Evolutionary conservation across 2,113 vertebrate species (phyloP).

Genomic region (Carlito syrichta): DNA sequence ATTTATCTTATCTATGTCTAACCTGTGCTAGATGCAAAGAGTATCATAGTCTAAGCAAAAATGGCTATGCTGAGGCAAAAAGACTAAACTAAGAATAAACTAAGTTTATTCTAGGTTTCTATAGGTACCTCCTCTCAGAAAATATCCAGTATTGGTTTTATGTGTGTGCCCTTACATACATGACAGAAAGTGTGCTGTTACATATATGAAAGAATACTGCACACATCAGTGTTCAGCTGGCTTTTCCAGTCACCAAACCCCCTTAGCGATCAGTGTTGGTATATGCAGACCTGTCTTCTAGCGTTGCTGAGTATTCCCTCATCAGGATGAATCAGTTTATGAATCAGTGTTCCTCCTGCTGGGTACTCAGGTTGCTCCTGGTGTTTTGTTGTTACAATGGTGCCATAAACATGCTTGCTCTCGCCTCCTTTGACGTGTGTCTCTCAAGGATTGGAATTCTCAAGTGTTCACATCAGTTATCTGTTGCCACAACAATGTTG

Average conservation of each 20-base stretch:
- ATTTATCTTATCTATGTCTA: too few species aligned
- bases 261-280: not conserved
- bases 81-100: too few species aligned
- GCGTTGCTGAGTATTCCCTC: not conserved
- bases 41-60: too few species aligned
- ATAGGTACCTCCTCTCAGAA: not conserved
- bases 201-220: not conserved
- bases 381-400: rapidly evolving
- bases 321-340: not conserved
- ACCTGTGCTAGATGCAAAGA: too few species aligned
- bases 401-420: rapidly evolving
- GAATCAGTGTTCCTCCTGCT: not conserved
- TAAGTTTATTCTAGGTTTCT: too few species aligned
- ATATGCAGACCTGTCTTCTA: not conserved
- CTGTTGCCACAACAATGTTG: not conserved
- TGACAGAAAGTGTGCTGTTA: not conserved
- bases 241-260: not conserved
- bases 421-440: not conserved
- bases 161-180: not conserved
- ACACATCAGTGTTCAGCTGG: not conserved
- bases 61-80: too few species aligned
- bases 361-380: rapidly evolving
- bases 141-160: not conserved
- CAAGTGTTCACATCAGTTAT: not conserved
- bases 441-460: not conserved